Base-by-base conservation (phyloP, 2,888 invertebrate genomes). In the Chalcosyrphus nemorum region DNA sequence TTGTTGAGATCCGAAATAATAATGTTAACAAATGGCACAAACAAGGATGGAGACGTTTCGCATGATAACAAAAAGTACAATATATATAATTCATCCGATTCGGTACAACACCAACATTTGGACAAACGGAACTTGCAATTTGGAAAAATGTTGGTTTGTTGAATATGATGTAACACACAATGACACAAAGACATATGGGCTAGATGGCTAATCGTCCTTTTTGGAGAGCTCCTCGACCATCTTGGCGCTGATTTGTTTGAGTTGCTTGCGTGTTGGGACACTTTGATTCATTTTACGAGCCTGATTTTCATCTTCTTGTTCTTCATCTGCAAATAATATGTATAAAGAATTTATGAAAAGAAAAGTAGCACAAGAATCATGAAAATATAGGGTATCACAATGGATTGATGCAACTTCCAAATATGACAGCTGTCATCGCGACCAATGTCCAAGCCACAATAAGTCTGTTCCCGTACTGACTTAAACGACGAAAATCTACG, bases 171-270 rank as follows among this genome's bases (percentile, higher is more conserved):
- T 21, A 17, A 54, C 41, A 54, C 19, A 24, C 24, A 27, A 27
- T 21, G 13, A 2, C 15, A 43, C 13, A 32, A 29, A 13, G 15
- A 24, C 15, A 17, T 15, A 59, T 43, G 11, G 7, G 38, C 2
- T 9, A 32, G 59, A 59, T 76, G 19, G 21, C 15, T 87, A 89
- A 61, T 90, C 90, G 1, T 90, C 89, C 65, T 88, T 89, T 63
- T 91, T 91, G 9, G 89, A 88, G n/a, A 88, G 85, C 54, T 90
- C 89, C 59, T 91, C 91, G 17, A 91, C 87, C 19, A 90, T 85
- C 86, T 90, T 90, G 32, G 88, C 88, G 86, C 91, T 91, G 29
- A 88, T 87, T 4, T 88, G 86, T 87, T 91, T 91, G 11, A 91
- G 89, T 81, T 89, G 89, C 21, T 90, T 89, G 21, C 91, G 90